Evolutionary conservation across 2,888 invertebrate species (phyloP).

Genomic region (Amphimallon solstitiale): DNA sequence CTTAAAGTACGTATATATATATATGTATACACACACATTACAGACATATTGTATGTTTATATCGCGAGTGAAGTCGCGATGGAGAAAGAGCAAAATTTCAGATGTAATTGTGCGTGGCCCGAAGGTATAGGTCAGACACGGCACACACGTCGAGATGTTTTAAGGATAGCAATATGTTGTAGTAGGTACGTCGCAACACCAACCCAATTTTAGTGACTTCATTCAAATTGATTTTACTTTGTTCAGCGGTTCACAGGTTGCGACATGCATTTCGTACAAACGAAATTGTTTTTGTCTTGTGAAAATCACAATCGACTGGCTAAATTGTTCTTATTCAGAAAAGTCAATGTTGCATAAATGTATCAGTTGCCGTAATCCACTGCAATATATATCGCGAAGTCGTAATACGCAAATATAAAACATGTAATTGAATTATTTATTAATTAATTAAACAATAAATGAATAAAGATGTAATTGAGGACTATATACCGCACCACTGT

Average conservation of each 20-base stretch:
- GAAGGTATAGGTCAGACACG: slow-evolving; percentile 37
- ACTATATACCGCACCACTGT: too few species aligned
- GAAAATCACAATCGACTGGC: neutral
- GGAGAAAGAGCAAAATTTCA: slow-evolving; percentile 25
- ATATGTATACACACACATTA: too few species aligned
- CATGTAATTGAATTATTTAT: too few species aligned
- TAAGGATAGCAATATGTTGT: slow-evolving; percentile 13
- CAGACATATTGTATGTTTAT: neutral
- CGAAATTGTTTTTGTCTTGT: slow-evolving; percentile 4
- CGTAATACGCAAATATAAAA: too few species aligned
- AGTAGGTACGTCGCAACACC: slow-evolving; percentile 29
- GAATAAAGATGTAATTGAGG: too few species aligned
- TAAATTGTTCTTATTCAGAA: slow-evolving; percentile 9
- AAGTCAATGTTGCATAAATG: slow-evolving; percentile 6
- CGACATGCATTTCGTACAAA: slow-evolving; percentile 22
- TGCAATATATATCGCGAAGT: too few species aligned
- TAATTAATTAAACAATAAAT: too few species aligned
- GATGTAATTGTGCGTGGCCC: slow-evolving; percentile 32
- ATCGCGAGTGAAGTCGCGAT: neutral
- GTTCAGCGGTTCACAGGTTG: slow-evolving; percentile 19
- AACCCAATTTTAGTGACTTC: slow-evolving; percentile 34
- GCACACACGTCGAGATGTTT: slow-evolving; percentile 21
- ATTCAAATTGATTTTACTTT: slow-evolving; percentile 34
- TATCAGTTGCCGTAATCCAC: neutral
- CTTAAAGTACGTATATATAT: too few species aligned